Evolutionary conservation across 2,113 vertebrate genomes (phyloP), one percentile per base, ranked within the genome.

Genomic region (Natator depressus): DNA sequence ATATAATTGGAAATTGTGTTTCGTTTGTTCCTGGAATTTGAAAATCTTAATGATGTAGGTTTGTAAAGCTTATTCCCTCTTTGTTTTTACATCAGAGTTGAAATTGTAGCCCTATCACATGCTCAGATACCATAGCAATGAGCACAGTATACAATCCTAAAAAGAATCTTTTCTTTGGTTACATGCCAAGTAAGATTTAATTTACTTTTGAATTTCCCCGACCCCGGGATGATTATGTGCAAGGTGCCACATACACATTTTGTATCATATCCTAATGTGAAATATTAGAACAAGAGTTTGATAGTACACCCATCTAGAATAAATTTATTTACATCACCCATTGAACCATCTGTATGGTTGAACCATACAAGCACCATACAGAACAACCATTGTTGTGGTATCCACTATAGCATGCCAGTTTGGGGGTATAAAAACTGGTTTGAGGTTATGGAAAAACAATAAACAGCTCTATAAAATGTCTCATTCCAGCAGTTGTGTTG

Each of bases 401-500:
- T 83, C 94, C 62, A 54, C 53, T 31, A 59, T 0, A 81, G 57
- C 53, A 96, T 95, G 87, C 91, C 91, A 91, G 89, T 95, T 91
- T 91, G 17, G 89, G 89, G 94, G 78, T 82, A 59, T 80, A 50
- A 91, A 93, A 81, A 49, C 10, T 51, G 25, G 35, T 49, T 59
- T 78, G 46, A 16, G 72, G 84, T 47, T 90, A 85, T 72, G 89
- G 82, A 62, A 89, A 94, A 88, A 81, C 83, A 95, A 80, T 54
- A 82, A 83, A 78, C 57, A 88, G 75, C 31, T 88, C 85, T 83
- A 94, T 94, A 94, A 95, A 94, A 92, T 53, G 92, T 79, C 92
- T 84, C 90, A 65, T 24, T 93, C 78, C 12, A 96, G 78, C 83
- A 95, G 90, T 91, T 92, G 76, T 62, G 93, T 93, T 84, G 90